A percentile compares a stretch with the other conserved stretches of the same genome.
Conservation (phyloP, 2,113 vertebrate genomes). For the Micromys minutus region DNA sequence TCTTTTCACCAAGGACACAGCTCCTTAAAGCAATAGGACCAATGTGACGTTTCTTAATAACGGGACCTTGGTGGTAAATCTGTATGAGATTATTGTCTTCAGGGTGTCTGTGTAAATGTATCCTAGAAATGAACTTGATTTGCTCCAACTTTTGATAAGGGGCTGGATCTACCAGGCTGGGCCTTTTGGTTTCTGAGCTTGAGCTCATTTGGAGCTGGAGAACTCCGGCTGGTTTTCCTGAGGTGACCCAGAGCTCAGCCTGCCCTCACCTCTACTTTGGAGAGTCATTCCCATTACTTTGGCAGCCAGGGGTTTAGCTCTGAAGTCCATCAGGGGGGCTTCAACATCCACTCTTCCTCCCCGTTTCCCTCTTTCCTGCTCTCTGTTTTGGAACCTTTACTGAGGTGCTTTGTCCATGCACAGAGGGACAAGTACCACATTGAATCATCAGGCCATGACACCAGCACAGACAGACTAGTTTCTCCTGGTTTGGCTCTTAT, state of each 20-base stretch:
- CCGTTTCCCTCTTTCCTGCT: not conserved
- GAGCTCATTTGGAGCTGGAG: not conserved
- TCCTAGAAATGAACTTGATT: not conserved
- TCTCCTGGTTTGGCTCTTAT: not conserved
- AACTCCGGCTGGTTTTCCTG: not conserved
- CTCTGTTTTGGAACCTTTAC: not conserved
- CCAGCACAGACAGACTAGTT: not conserved
- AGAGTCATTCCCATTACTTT: not conserved
- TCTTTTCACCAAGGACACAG: constrained; percentile 27
- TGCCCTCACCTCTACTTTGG: not conserved
- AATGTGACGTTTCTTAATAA: constrained; percentile 34
- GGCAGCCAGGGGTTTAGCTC: not conserved
- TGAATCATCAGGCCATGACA: not conserved
- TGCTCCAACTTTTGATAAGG: not conserved
- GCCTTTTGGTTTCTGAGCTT: not conserved
- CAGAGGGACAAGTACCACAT: not conserved
- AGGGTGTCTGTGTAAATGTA: not conserved
- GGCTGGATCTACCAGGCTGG: not conserved
- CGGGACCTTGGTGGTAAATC: not conserved
- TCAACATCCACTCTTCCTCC: not conserved
- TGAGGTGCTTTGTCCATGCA: not conserved
- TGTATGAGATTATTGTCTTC: not conserved
- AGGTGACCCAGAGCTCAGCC: not conserved
- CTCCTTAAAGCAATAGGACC: constrained; percentile 42
- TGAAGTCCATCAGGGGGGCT: not conserved